Base-by-base conservation (phyloP, 2,113 vertebrate genomes). In the Fregetta grallaria region DNA sequence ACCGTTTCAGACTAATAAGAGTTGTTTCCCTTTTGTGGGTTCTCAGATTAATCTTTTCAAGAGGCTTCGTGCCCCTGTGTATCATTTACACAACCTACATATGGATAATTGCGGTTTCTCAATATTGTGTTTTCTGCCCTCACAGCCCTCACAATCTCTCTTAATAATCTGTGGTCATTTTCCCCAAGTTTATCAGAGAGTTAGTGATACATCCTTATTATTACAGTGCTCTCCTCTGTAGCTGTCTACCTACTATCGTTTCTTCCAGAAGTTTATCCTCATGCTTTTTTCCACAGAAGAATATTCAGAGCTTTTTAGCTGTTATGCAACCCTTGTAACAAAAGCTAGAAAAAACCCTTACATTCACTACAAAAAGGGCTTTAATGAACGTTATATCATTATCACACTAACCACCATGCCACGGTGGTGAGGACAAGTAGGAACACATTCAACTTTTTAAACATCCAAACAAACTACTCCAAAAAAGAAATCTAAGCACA, bases 41-140 rank as follows among this genome's bases (percentile, higher is more conserved):
- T 90, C 66, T 87, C 77, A 79, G 66, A 93, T 87, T 65, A 91
- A 90, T 95, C 70, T 91, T 94, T 94, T 61, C 44, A 78, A 72
- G 59, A 92, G 18, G 5, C 14, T 90, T 67, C 6, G 1, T 82
- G 70, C 58, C 84, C 87, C 44, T 73, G 61, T 88, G 94, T 85
- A 65, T 82, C 77, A 85, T 94, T 96, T 90, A 90, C 70, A 85
- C 81, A 94, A 49, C 52, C 53, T 87, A 94, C 53, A 53, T 59
- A 87, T 29, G 70, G 70, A 90, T 82, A 87, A 79, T 32, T 26
- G 27, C 5, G 1, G 29, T 65, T 91, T 91, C 58, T 91, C 65
- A 59, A 27, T 94, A 93, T 76, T 82, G 44, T 72, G 44, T 62
- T 95, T 93, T 72, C 77, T 91, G 65, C 73, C 66, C 83, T 38